phyloP scores from a whole-genome alignment of 2,888 invertebrate genomes.

The Callosobruchus maculatus region DNA sequence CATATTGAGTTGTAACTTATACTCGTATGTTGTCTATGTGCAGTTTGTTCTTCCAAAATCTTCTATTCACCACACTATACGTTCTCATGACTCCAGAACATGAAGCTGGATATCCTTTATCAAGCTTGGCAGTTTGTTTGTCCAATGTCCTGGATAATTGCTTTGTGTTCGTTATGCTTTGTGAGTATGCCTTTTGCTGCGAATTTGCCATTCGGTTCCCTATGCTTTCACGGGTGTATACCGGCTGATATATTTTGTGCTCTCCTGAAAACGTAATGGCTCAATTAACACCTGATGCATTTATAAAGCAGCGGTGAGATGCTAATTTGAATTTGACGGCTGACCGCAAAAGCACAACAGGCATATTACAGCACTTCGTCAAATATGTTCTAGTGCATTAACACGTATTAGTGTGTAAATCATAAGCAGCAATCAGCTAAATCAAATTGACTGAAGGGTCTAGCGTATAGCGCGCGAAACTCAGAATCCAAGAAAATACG shows the following conservation, averaged over 20 bases:
- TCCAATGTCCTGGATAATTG: neutral
- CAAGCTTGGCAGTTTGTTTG: neutral
- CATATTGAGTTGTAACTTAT: too few species aligned
- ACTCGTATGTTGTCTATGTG: too few species aligned
- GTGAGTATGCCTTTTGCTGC: neutral
- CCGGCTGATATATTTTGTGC: neutral
- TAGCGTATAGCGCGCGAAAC: too few species aligned
- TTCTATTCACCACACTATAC: too few species aligned
- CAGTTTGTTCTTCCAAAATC: too few species aligned
- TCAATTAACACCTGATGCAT: neutral
- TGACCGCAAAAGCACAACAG: neutral
- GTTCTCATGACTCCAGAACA: too few species aligned
- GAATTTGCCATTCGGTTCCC: neutral
- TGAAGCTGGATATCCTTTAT: neutral
- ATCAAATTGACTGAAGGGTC: too few species aligned
- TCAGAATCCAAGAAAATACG: too few species aligned
- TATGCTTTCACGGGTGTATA: neutral
- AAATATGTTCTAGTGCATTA: neutral
- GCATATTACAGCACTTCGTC: neutral
- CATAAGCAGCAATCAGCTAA: neutral
- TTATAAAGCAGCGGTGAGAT: neutral
- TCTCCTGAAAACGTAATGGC: neutral
- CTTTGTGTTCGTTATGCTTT: neutral
- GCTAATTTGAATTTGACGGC: neutral
- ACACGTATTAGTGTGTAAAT: neutral